Evolutionary conservation across 2,797 vertebrate genomes (phyloP).

Genomic region (Cuculus canorus): DNA sequence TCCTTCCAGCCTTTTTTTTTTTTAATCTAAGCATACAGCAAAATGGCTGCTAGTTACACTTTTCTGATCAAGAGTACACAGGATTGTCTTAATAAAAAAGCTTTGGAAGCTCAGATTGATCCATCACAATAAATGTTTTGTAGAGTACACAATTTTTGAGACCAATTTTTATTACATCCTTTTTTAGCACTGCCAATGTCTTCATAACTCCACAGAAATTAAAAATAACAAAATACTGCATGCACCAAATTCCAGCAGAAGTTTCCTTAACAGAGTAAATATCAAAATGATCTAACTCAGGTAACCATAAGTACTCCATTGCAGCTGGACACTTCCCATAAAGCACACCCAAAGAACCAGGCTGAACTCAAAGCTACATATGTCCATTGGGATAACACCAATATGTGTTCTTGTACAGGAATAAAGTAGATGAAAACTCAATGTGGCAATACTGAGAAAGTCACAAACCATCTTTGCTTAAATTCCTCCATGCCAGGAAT

Average conservation of each 20-base stretch:
- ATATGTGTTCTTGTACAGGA: background rate
- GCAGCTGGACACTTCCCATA: background rate
- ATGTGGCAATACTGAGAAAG: background rate
- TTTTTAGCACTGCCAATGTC: background rate
- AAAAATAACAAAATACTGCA: background rate
- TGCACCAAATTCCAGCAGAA: background rate
- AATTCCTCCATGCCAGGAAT: background rate
- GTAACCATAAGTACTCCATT: background rate
- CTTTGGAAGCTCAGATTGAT: background rate
- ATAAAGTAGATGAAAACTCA: background rate
- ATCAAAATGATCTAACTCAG: background rate
- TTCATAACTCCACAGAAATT: background rate
- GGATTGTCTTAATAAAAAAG: background rate
- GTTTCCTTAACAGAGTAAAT: background rate
- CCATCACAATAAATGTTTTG: background rate
- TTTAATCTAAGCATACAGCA: background rate
- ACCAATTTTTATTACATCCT: background rate
- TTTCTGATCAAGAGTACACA: conserved; percentile 4
- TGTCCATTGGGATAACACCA: background rate
- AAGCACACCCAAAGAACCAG: background rate
- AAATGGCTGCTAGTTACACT: conserved; percentile 23
- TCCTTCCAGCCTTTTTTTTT: background rate
- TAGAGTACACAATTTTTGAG: background rate
- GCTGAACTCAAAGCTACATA: background rate
- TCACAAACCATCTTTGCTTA: background rate